phyloP scores from a whole-genome alignment of 2,888 invertebrate species.

The Carterocephalus palaemon region DNA sequence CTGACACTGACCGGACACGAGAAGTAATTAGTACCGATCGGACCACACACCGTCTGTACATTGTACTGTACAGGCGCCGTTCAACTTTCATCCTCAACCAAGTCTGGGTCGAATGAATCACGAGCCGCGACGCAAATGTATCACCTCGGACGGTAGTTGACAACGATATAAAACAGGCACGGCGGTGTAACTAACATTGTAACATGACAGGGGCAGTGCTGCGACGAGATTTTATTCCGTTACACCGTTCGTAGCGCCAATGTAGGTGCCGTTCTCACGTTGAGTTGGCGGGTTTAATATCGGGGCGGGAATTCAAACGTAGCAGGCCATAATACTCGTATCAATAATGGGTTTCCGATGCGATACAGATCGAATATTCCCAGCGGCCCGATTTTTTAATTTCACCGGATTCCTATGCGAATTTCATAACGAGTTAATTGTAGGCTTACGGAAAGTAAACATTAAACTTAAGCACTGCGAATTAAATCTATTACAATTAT shows the following conservation, averaged over 20 bases:
- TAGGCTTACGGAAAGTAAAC: too few relatives aligned
- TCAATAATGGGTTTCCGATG: neutral
- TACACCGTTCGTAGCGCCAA: conserved; percentile 47
- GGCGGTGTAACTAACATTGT: conserved; percentile 52
- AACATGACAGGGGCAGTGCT: conserved; percentile 62
- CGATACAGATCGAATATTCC: neutral
- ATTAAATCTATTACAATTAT: too few relatives aligned
- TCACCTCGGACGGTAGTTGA: conserved; percentile 34
- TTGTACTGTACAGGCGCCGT: conserved; percentile 35
- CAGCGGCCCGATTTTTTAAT: too few relatives aligned
- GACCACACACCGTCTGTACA: conserved; percentile 39
- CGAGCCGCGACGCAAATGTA: conserved; percentile 30
- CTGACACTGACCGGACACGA: conserved; percentile 50
- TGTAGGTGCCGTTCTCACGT: conserved; percentile 30
- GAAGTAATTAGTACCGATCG: conserved; percentile 51
- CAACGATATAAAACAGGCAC: conserved; percentile 54
- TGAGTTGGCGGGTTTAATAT: conserved; percentile 27
- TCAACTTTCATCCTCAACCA: conserved; percentile 53
- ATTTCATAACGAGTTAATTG: too few relatives aligned
- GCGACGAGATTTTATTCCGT: conserved; percentile 58
- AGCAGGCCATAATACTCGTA: conserved; percentile 34
- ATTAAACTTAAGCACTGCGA: too few relatives aligned
- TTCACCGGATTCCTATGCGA: too few relatives aligned
- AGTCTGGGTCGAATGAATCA: conserved; percentile 58
- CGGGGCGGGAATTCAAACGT: conserved; percentile 7